Evolutionary conservation across 2,888 invertebrate species (phyloP).

Genomic region (Stenolophus ochropezus): DNA sequence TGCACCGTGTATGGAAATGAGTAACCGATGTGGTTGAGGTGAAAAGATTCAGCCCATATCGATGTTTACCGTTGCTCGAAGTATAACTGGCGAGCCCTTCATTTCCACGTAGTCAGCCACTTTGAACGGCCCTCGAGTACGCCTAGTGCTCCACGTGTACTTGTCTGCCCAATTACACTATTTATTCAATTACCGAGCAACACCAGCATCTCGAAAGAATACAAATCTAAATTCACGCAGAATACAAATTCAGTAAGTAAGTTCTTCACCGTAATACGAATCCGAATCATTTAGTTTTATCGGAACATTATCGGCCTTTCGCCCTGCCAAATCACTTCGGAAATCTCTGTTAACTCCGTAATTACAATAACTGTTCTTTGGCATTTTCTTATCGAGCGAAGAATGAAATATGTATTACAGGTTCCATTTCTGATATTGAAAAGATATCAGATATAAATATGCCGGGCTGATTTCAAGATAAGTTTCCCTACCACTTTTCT

Average conservation of each 20-base stretch:
- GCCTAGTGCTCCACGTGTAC: background rate
- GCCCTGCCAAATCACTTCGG: background rate
- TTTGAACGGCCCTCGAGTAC: background rate
- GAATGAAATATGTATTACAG: constrained; percentile 25
- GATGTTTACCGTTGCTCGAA: background rate
- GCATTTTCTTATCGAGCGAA: background rate
- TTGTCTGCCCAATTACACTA: background rate
- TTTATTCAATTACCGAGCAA: background rate
- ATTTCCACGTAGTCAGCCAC: background rate
- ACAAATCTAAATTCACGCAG: background rate
- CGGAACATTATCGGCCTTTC: background rate
- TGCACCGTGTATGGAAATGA: no score
- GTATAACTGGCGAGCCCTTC: background rate
- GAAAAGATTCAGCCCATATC: background rate
- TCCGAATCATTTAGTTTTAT: background rate
- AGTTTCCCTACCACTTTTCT: background rate
- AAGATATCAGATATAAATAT: constrained; percentile 27
- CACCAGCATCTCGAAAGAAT: background rate
- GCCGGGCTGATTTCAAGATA: background rate
- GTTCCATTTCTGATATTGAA: constrained; percentile 17
- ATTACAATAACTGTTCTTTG: background rate
- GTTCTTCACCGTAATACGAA: background rate
- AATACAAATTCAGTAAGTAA: background rate
- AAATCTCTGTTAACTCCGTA: background rate
- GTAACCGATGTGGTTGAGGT: no score